These are phyloP conservation scores for Cerastis rubricosa DNA, from an alignment of 2,888 invertebrate genomes.

Conservation along the genomic window DNA sequence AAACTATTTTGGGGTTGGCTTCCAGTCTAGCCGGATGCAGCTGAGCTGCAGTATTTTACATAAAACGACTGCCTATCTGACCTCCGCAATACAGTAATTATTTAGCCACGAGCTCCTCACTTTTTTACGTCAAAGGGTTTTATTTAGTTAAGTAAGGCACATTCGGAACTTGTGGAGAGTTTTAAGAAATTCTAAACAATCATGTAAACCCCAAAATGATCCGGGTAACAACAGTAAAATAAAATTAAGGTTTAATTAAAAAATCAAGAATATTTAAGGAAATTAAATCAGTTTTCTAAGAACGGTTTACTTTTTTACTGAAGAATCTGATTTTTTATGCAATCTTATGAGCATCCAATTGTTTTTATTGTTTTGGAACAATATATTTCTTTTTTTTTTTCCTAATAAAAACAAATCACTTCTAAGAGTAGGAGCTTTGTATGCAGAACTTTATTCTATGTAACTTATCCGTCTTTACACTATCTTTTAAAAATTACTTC, in stretches of 20 bases:
- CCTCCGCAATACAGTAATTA: too few relatives aligned
- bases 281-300: neutral
- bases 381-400: neutral
- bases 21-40: too few relatives aligned
- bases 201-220: neutral
- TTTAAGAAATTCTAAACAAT: neutral
- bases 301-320: neutral
- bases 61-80: too few relatives aligned
- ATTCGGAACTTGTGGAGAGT: neutral
- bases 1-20: too few relatives aligned
- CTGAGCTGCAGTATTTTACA: too few relatives aligned
- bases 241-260: neutral
- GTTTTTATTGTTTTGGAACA: neutral
- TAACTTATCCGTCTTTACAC: neutral
- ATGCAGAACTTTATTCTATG: neutral
- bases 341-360: neutral
- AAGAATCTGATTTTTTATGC: neutral
- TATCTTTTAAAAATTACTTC: neutral
- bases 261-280: too few relatives aligned
- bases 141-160: neutral
- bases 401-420: neutral
- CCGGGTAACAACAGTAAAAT: neutral
- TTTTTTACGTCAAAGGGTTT: neutral
- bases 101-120: too few relatives aligned
- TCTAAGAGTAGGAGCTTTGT: neutral